A percentile compares a stretch with the other conserved stretches of the same genome.
phyloP scores from a whole-genome alignment of 2,113 vertebrate genomes.

The Oreotrochilus melanogaster region DNA sequence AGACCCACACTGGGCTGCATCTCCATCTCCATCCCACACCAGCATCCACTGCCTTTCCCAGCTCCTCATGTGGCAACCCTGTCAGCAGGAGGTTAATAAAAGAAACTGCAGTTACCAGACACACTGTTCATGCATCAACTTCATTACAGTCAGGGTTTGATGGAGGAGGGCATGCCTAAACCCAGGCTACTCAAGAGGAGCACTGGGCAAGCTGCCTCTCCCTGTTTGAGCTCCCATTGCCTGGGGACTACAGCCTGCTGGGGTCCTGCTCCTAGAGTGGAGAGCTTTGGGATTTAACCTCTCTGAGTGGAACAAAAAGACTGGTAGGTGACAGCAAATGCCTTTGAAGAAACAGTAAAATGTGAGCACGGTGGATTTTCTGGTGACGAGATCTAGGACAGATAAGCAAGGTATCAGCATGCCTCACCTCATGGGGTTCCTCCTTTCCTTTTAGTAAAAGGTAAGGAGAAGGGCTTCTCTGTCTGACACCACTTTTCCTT shows the following conservation, averaged over 20 bases:
- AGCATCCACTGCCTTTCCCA: neutral
- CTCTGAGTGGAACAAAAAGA: neutral
- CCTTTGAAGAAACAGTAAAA: neutral
- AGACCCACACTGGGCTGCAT: neutral
- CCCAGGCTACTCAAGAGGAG: neutral
- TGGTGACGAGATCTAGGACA: neutral
- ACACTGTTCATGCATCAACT: neutral
- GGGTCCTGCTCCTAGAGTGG: neutral
- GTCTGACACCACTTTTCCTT: neutral
- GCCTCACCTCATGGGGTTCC: neutral
- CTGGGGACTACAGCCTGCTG: neutral
- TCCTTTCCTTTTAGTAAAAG: neutral
- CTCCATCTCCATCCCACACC: neutral
- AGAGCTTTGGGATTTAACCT: neutral
- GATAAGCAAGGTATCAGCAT: neutral
- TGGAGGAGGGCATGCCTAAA: neutral
- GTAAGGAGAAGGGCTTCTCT: neutral
- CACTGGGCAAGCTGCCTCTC: neutral
- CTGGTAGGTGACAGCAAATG: neutral
- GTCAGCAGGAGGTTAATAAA: neutral
- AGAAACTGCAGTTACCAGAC: neutral
- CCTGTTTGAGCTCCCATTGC: fast-evolving
- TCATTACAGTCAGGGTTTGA: neutral
- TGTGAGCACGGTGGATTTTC: neutral
- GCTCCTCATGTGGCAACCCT: neutral